Evolutionary conservation across 2,888 invertebrate genomes (phyloP).

Genomic region (Apodemia hepburni): DNA sequence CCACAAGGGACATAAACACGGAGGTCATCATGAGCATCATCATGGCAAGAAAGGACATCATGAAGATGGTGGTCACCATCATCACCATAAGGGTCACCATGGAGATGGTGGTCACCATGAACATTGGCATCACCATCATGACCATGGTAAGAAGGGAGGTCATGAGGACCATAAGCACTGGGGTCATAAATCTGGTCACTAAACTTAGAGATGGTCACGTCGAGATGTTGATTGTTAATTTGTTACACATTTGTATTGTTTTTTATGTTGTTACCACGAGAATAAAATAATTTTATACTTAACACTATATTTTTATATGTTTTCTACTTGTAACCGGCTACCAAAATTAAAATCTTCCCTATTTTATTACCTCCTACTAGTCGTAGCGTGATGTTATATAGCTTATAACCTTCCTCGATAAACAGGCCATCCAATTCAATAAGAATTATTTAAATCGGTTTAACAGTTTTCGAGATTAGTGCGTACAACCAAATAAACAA

Average conservation of each 20-base stretch:
- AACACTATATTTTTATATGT: background rate
- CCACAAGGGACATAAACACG: constrained; percentile 89
- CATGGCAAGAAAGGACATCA: constrained; percentile 58
- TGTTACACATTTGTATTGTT: constrained; percentile 43
- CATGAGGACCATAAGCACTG: constrained; percentile 63
- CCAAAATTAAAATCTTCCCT: too few relatives aligned
- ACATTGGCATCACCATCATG: constrained; percentile 85
- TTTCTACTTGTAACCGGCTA: background rate
- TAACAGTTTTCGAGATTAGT: too few relatives aligned
- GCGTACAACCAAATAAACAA: too few relatives aligned
- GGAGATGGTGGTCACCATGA: constrained; percentile 88
- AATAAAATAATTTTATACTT: constrained; percentile 29
- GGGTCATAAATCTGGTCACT: too few relatives aligned
- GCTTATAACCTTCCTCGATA: too few relatives aligned
- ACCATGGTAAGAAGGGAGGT: constrained; percentile 89
- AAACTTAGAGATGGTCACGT: constrained; percentile 9
- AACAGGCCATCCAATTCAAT: too few relatives aligned
- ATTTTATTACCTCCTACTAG: too few relatives aligned
- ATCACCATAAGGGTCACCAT: constrained; percentile 89
- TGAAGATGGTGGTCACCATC: constrained; percentile 88
- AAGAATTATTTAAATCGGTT: too few relatives aligned
- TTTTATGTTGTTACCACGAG: constrained; percentile 48
- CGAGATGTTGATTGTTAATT: constrained; percentile 53
- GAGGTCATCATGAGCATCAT: constrained; percentile 85
- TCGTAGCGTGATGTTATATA: too few relatives aligned